Base-by-base conservation (phyloP, 1,140 invertebrate genomes). In the Megathymus violae region DNA sequence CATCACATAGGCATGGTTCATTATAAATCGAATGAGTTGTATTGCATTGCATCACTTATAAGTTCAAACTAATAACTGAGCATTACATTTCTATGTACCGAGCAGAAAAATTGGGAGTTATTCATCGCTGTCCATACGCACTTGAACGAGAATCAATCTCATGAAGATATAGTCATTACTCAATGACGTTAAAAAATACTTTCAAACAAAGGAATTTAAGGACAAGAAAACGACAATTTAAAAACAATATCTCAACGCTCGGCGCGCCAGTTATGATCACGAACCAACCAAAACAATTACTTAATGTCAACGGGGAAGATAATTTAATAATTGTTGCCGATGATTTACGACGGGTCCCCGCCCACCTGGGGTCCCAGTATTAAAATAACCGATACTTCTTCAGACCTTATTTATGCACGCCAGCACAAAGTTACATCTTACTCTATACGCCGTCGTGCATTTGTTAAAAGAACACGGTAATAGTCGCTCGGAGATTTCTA, bases 241-340 rank as follows among this genome's bases (percentile, higher is more conserved):
- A 77, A 82, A 80, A 67, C 71, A 54, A 84, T 84, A 84, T 51
- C 76, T 85, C 79, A 81, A 79, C 77, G 61, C 56, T 50, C 61
- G 71, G 76, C 76, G 76, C 69, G 73, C 81, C 67, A 71, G 79
- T 78, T 82, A 81, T 78, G 78, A 82, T 63, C 80, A 51, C 71
- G 68, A 62, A 47, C 76, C 71, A 74, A 74, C 74, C 65, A 70
- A 83, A 88, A 91, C 88, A 91, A 91, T 91, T 89, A 91, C 88
- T 90, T 90, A 90, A 89, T 83, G 86, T 89, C 88, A 89, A 83
- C 85, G 78, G 84, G 84, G 85, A 90, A 90, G 86, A 90, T 90
- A 89, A 90, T 90, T 90, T 89, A 90, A 90, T 90, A 90, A 90
- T 90, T 90, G 86, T 90, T 84, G 51, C 34, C 73, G 69, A 85